Evolutionary conservation across 2,797 vertebrate species (phyloP).

Genomic region (Gallinago stenura): DNA sequence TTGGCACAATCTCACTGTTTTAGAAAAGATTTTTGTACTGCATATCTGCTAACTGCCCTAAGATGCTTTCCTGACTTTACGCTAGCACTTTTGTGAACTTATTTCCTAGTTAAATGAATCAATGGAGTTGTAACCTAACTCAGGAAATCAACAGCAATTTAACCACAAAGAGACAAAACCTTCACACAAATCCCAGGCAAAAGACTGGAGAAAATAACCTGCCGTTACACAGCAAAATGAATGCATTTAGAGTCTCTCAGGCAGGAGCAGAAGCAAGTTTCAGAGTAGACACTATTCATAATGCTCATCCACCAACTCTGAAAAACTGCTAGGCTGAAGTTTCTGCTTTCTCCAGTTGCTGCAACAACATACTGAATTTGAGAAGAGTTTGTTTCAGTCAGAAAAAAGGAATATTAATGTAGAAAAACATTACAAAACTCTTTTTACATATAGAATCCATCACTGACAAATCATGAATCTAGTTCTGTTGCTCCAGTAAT

Average conservation of each 20-base stretch:
- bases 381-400: neutral
- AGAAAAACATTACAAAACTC: neutral
- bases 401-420: neutral
- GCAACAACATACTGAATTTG: neutral
- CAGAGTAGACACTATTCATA: neutral
- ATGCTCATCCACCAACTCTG: neutral
- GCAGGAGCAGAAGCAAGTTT: neutral
- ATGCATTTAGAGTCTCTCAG: neutral
- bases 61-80: conserved; percentile 9
- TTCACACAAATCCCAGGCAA: neutral
- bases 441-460: neutral
- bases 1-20: neutral
- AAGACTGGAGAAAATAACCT: neutral
- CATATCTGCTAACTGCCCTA: conserved; percentile 22
- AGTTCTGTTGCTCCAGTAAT: neutral
- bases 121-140: neutral
- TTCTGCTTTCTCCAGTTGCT: neutral
- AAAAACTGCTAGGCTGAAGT: neutral
- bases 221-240: neutral
- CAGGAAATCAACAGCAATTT: conserved; percentile 5
- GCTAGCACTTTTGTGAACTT: neutral
- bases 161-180: neutral
- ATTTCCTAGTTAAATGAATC: neutral
- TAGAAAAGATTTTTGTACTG: neutral
- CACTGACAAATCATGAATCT: neutral